Conservation (phyloP, 2,888 invertebrate genomes). For the Aethes cnicana region DNA sequence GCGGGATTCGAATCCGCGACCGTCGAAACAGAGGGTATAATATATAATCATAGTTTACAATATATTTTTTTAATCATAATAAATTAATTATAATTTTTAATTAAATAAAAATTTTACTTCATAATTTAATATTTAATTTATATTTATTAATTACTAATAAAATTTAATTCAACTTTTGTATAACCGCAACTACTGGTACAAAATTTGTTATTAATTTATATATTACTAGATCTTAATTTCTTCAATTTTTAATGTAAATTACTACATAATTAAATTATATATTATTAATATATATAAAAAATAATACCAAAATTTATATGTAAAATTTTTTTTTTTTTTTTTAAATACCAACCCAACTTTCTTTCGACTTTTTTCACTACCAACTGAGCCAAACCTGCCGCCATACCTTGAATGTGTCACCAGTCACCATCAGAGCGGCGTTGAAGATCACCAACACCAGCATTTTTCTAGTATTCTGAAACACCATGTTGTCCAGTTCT, state of each 20-base stretch:
- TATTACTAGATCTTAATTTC: no score
- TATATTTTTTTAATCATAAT: slow-evolving; percentile 68
- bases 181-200: no score
- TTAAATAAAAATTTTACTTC: slow-evolving; percentile 83
- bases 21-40: no score
- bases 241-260: no score
- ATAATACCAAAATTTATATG: slow-evolving; percentile 78
- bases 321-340: no score
- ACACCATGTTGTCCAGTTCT: slow-evolving; percentile 32
- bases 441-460: slow-evolving; percentile 35
- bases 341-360: no score
- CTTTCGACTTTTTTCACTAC: no score
- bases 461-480: slow-evolving; percentile 23
- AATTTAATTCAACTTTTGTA: no score
- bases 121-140: slow-evolving; percentile 58
- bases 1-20: no score
- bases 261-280: slow-evolving; percentile 42
- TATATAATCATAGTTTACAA: slow-evolving; percentile 86
- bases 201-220: no score
- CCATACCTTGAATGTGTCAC: slow-evolving; percentile 41
- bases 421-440: slow-evolving; percentile 31
- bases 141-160: slow-evolving; percentile 69
- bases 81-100: slow-evolving; percentile 54
- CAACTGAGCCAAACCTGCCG: no score
- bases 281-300: slow-evolving; percentile 68